A percentile compares a stretch with the other conserved stretches of the same genome.
These are phyloP conservation scores for Neodiprion fabricii DNA, from an alignment of 1,140 invertebrate genomes.

Conservation along the genomic window DNA sequence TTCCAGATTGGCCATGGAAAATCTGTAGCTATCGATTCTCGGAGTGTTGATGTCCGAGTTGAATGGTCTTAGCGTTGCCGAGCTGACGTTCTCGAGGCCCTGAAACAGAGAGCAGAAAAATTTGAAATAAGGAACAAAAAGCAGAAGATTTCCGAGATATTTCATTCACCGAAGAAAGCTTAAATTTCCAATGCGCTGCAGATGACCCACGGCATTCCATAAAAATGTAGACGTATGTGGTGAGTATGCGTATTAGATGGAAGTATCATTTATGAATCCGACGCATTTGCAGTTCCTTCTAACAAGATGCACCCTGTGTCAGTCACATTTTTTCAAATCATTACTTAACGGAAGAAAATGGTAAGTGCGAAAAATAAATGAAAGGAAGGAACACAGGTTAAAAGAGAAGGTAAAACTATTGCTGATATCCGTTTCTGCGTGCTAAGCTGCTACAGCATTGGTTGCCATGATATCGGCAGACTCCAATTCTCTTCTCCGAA, in stretches of 20 bases:
- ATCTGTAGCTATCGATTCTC: slow-evolving; percentile 85
- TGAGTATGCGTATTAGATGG: neutral
- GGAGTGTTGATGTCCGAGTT: slow-evolving; percentile 71
- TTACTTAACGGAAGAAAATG: neutral
- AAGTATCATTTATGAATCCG: no score
- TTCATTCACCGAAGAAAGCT: no score
- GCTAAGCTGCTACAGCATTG: no score
- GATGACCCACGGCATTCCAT: neutral
- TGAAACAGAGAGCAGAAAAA: slow-evolving; percentile 56
- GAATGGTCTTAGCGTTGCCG: slow-evolving; percentile 64
- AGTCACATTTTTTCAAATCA: slow-evolving; percentile 12
- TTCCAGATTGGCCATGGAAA: slow-evolving; percentile 92
- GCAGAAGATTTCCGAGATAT: no score
- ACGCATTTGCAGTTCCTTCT: no score
- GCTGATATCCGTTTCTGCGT: no score
- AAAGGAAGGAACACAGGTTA: slow-evolving; percentile 12
- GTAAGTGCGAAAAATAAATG: neutral
- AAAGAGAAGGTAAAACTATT: slow-evolving; percentile 17
- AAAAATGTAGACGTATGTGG: slow-evolving; percentile 14
- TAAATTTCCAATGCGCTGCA: no score
- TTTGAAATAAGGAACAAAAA: neutral
- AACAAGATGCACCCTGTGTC: neutral
- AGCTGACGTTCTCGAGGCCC: slow-evolving; percentile 69
- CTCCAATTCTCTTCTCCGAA: neutral
- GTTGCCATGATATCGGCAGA: neutral